Evolutionary conservation across 2,797 vertebrate species (phyloP), one percentile per base, ranked within the genome.

Genomic region (Lacerta viridis): DNA sequence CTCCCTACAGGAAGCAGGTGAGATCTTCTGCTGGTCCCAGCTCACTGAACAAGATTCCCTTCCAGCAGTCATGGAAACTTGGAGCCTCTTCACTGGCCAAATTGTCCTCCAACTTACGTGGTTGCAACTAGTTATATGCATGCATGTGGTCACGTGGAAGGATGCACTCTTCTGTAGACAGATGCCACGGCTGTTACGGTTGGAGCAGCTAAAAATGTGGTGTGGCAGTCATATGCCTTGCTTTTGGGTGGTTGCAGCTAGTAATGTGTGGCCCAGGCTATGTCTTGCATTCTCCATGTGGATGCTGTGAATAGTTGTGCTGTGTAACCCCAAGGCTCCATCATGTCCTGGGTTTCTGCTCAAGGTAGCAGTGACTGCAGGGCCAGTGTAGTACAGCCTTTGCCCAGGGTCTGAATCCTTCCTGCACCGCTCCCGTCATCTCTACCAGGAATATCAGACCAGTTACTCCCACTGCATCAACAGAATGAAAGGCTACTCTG

Each of bases 1-100:
- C 99, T 83, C 99, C 99, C 46, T 99, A 99, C 96, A 98, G 98
- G 93, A 99, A 99, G 91, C 99, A 99, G 98, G 98, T 99, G 78
- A 80, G 96, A 8, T 43, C 1, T 89, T 75, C 29, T 25, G 18
- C 3, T 27, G 9, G 55, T 29, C 59, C 8, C 55, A 59, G 8
- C 4, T 74, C 17, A 50, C 25, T 33, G 18, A 61, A 71, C 2
- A 61, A 76, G 66, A 50, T 43, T n/a, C 18, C 20, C 20, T 81
- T 61, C 55, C 20, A n/a, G 13, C 10, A 77, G 25, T 5, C 9
- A n/a, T 33, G n/a, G 7, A 6, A 41, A n/a, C 25, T 15, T 27
- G 2, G 75, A 69, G 13, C 72, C n/a, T 64, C 10, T 15, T 55
- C 29, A 66, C 15, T 84, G 43, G 27, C 17, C 41, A 79, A 29